A percentile compares a stretch with the other conserved stretches of the same genome.
These are phyloP conservation scores for Paracanthobrama guichenoti DNA, from an alignment of 2,113 vertebrate genomes.

Conservation along the genomic window DNA sequence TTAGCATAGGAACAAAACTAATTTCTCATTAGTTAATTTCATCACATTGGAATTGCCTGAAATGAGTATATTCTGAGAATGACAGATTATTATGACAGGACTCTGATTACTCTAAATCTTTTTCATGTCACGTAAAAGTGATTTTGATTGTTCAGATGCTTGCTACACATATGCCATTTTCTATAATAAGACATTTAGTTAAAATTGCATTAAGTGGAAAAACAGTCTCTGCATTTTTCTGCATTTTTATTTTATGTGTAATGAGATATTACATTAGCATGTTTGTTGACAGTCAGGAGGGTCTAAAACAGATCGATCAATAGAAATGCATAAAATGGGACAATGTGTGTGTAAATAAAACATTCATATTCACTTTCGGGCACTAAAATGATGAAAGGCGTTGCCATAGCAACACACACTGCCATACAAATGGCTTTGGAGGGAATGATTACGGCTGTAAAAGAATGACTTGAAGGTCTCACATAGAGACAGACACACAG, in stretches of 20 bases:
- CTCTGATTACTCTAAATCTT: neutral
- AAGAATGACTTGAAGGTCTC: slow-evolving; percentile 40
- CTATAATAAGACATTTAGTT: neutral
- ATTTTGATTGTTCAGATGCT: neutral
- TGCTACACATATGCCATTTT: neutral
- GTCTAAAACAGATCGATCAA: slow-evolving; percentile 29
- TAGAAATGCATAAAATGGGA: slow-evolving; percentile 17
- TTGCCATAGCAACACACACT: slow-evolving; percentile 60
- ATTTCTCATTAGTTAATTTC: slow-evolving; percentile 32
- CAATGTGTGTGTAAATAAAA: slow-evolving; percentile 46
- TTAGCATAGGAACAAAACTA: slow-evolving; percentile 47
- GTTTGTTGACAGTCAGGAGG: neutral
- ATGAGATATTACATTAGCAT: neutral
- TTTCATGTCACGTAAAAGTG: neutral
- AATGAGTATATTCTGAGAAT: slow-evolving; percentile 10
- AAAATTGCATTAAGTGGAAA: neutral
- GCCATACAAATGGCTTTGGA: slow-evolving; percentile 54
- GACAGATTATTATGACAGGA: neutral
- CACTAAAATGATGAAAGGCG: slow-evolving; percentile 51
- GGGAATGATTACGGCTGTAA: slow-evolving; percentile 42
- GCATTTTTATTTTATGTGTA: neutral
- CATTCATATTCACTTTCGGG: slow-evolving; percentile 51
- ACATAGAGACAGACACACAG: slow-evolving; percentile 5
- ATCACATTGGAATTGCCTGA: slow-evolving; percentile 16
- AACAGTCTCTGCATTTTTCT: neutral